Percentiles rank a stretch among this genome's conserved stretches.
Conservation (phyloP, 2,888 invertebrate genomes). For the Thereva nobilitata region DNA sequence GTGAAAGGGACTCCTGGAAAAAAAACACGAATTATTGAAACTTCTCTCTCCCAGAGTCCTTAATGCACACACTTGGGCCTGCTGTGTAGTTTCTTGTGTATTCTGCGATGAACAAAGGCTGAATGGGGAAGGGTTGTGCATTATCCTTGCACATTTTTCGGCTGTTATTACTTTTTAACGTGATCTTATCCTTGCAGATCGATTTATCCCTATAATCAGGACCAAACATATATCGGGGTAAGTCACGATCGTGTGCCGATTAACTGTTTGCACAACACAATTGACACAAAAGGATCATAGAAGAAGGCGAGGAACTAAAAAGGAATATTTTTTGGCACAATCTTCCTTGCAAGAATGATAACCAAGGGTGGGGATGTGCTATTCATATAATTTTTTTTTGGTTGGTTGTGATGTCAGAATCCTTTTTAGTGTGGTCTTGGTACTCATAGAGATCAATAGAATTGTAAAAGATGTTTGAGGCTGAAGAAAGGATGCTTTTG, state of each 20-base stretch:
- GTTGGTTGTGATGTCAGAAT: background rate
- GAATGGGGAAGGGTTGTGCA: conserved; percentile 9
- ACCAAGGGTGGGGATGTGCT: too few relatives aligned
- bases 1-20: conserved; percentile 2
- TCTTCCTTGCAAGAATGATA: too few relatives aligned
- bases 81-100: conserved; percentile 13
- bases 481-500: conserved; percentile 4
- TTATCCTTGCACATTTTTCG: conserved; percentile 18
- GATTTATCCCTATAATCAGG: conserved; percentile 33
- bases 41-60: too few relatives aligned
- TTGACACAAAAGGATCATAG: conserved; percentile 1
- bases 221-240: conserved; percentile 19
- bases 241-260: conserved; percentile 32
- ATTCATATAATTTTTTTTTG: too few relatives aligned
- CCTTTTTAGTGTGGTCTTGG: background rate
- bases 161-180: conserved; percentile 30
- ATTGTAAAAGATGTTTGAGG: background rate
- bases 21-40: background rate
- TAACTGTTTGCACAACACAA: conserved; percentile 26
- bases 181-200: conserved; percentile 25
- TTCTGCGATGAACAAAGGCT: background rate
- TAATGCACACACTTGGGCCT: conserved; percentile 8
- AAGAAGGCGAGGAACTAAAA: conserved; percentile 17
- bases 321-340: conserved; percentile 1
- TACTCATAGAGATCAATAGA: too few relatives aligned